Conservation (phyloP, 2,888 invertebrate genomes). For the Uloborus plumipes region DNA sequence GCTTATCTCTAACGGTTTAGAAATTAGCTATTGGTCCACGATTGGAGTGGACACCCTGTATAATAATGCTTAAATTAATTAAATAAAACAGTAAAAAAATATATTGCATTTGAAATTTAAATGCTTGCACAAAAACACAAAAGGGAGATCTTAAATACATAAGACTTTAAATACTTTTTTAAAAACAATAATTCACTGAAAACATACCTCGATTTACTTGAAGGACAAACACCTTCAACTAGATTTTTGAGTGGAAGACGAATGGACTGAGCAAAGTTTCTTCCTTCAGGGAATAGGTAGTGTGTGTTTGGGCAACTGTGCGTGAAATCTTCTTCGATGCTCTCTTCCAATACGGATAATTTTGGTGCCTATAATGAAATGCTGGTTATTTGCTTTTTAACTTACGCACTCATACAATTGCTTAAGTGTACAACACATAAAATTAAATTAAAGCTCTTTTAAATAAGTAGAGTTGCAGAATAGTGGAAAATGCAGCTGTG, state of each 20-base stretch:
- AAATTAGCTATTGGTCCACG: too few relatives aligned
- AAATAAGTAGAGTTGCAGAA: too few relatives aligned
- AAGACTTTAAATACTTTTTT: not conserved
- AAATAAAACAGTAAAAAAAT: not conserved
- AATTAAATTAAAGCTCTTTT: too few relatives aligned
- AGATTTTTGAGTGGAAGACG: slow-evolving; percentile 87
- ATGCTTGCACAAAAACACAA: not conserved
- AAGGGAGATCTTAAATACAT: not conserved
- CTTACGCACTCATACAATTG: too few relatives aligned
- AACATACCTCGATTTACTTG: slow-evolving; percentile 71
- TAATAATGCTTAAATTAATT: not conserved
- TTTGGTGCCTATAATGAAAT: slow-evolving; percentile 23
- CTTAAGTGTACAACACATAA: too few relatives aligned
- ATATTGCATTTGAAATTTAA: not conserved
- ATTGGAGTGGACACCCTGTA: too few relatives aligned
- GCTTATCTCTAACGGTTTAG: too few relatives aligned
- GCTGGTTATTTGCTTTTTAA: not conserved
- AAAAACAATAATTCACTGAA: not conserved
- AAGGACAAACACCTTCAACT: slow-evolving; percentile 85
- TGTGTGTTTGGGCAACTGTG: slow-evolving; percentile 89
- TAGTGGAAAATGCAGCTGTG: too few relatives aligned
- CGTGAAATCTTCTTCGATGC: slow-evolving; percentile 71
- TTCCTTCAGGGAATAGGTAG: slow-evolving; percentile 79
- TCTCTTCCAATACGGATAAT: slow-evolving; percentile 49
- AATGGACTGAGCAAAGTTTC: slow-evolving; percentile 78